Evolutionary conservation across 2,797 vertebrate genomes (phyloP).

Genomic region (Mergus octosetaceus): DNA sequence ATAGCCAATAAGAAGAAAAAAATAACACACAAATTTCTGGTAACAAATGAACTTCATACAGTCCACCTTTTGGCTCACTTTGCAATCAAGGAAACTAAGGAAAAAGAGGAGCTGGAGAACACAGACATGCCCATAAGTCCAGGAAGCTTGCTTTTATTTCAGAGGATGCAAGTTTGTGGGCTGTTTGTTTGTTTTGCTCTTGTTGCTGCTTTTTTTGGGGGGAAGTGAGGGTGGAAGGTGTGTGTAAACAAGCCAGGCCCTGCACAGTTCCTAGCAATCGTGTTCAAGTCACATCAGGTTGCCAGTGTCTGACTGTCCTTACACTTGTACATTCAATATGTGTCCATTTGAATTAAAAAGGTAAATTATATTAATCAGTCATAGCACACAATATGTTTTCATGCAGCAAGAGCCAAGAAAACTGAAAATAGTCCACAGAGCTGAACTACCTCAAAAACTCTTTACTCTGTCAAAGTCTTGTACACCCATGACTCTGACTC

Average conservation of each 20-base stretch:
- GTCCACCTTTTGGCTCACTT: neutral
- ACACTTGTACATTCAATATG: neutral
- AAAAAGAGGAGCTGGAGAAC: neutral
- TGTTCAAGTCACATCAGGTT: slow-evolving; percentile 1
- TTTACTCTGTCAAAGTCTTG: neutral
- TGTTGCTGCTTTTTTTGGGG: neutral
- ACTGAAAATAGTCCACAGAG: neutral
- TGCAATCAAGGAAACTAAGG: neutral
- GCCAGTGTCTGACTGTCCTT: neutral
- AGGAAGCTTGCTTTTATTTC: neutral
- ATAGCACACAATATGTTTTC: neutral
- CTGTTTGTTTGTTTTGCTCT: neutral
- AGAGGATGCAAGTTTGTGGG: neutral
- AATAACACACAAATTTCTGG: neutral
- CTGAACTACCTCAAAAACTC: neutral
- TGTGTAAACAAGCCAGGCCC: neutral
- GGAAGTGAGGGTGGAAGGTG: neutral
- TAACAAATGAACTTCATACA: neutral
- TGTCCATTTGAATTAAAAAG: neutral
- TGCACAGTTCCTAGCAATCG: slow-evolving; percentile 4
- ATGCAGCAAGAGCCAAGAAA: neutral
- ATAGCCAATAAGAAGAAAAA: neutral
- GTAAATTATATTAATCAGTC: neutral
- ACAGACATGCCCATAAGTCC: neutral
- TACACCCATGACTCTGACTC: slow-evolving; percentile 39